phyloP scores from a whole-genome alignment of 1,140 invertebrate species.

The Camponotus pennsylvanicus region DNA sequence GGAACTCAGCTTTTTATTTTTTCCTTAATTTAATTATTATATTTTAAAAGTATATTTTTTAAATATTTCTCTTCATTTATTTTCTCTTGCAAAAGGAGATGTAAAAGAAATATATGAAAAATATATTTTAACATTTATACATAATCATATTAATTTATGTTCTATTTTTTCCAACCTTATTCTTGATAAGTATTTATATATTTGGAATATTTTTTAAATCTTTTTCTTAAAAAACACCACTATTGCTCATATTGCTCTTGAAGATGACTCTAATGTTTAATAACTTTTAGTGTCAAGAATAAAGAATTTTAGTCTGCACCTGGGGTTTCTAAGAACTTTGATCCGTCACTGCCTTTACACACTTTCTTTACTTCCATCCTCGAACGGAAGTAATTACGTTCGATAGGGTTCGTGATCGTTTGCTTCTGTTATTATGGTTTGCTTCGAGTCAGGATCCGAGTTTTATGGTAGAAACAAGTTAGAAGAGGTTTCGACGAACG shows the following conservation, averaged over 20 bases:
- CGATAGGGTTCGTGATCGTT: constrained; percentile 8
- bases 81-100: background rate
- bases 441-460: constrained; percentile 20
- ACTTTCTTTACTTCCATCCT: background rate
- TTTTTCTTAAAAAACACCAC: background rate
- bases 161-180: background rate
- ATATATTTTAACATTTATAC: background rate
- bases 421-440: constrained; percentile 37
- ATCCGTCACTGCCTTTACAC: background rate
- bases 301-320: background rate
- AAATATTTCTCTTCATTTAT: background rate
- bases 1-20: background rate
- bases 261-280: background rate
- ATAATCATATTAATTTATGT: background rate
- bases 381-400: constrained; percentile 35
- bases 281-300: background rate
- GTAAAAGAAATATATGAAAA: background rate
- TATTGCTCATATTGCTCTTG: background rate
- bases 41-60: background rate
- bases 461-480: background rate
- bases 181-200: background rate
- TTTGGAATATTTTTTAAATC: background rate
- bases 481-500: background rate
- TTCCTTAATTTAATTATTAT: background rate
- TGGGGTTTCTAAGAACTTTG: constrained; percentile 1